Base-by-base conservation (phyloP, 2,888 invertebrate genomes). In the Andrena marginata region DNA sequence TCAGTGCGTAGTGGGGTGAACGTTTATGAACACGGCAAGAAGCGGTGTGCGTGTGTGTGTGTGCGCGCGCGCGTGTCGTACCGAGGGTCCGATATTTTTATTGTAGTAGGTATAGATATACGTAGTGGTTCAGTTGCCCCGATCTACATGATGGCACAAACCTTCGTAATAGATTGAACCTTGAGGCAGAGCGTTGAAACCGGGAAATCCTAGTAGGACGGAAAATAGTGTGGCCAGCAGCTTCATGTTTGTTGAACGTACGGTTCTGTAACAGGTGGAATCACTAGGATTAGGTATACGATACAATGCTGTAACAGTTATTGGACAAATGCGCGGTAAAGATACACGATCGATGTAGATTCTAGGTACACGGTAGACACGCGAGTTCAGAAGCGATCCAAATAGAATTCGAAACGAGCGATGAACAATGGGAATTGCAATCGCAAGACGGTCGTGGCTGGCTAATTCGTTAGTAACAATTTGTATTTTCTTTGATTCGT, bases 151-250 rank as follows among this genome's bases (percentile, higher is more conserved):
- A 42, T 42, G 42, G 42, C 42, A 68, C 84, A 56, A 56, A 92
- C 92, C 92, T 90, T 92, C 92, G 77, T 91, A 91, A 33, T 85
- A 69, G n/a, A 81, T 83, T 20, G 92, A 86, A 49, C 87, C 89
- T 68, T 80, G 86, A 10, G 60, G 80, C 4, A 92, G 78, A 6
- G 87, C 79, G 23, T 63, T 71, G 33, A 84, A 83, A 29, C 75
- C 68, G 23, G 67, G 72, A 16, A 88, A n/a, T 71, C 70, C 63
- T n/a, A 77, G 62, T 1, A 82, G 31, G 23, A 85, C 33, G 65
- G 72, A 90, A 23, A 85, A 13, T 16, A 88, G 54, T 13, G 85
- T 20, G 51, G 82, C 31, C 63, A 72, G 77, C 26, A 33, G 62
- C 29, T 76, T 85, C 88, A 88, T 87, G 29, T 20, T 82, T 8